These are phyloP conservation scores for Phaonia tiefii DNA, from an alignment of 2,888 invertebrate species.

Conservation along the genomic window DNA sequence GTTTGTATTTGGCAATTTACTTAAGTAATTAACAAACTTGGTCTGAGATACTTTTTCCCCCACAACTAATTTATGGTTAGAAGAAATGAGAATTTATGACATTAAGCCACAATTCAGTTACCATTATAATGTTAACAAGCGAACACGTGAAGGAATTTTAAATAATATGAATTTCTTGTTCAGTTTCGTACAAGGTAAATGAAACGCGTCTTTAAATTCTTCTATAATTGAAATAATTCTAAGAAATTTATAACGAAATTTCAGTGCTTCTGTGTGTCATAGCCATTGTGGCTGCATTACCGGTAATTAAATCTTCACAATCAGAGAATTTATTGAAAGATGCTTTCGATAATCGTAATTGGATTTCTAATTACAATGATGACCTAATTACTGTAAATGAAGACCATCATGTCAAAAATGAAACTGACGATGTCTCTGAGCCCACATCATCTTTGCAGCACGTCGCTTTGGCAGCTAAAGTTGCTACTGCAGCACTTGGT, in stretches of 20 bases:
- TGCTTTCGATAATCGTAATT: slow-evolving; percentile 33
- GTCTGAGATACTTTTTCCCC: neutral
- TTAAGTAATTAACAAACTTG: slow-evolving; percentile 27
- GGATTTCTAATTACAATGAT: neutral
- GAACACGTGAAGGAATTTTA: slow-evolving; percentile 51
- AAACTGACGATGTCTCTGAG: neutral
- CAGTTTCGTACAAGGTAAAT: slow-evolving; percentile 6
- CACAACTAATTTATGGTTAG: no score
- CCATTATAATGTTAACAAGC: slow-evolving; percentile 9
- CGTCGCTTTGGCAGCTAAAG: neutral
- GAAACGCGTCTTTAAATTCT: neutral
- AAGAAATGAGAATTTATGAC: neutral
- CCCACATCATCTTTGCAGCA: neutral
- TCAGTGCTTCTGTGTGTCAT: slow-evolving; percentile 1
- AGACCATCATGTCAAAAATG: slow-evolving; percentile 9
- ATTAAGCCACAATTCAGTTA: slow-evolving; percentile 34
- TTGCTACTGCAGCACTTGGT: neutral
- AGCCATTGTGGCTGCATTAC: slow-evolving; percentile 42
- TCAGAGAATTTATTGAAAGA: slow-evolving; percentile 52
- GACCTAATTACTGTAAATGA: slow-evolving; percentile 46
- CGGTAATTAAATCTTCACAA: slow-evolving; percentile 46
- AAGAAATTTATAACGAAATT: neutral
- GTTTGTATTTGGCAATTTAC: slow-evolving; percentile 42
- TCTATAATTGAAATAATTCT: no score
- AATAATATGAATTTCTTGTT: slow-evolving; percentile 18